phyloP scores from a whole-genome alignment of 2,888 invertebrate genomes.

The Nematopogon swammerdamellus region DNA sequence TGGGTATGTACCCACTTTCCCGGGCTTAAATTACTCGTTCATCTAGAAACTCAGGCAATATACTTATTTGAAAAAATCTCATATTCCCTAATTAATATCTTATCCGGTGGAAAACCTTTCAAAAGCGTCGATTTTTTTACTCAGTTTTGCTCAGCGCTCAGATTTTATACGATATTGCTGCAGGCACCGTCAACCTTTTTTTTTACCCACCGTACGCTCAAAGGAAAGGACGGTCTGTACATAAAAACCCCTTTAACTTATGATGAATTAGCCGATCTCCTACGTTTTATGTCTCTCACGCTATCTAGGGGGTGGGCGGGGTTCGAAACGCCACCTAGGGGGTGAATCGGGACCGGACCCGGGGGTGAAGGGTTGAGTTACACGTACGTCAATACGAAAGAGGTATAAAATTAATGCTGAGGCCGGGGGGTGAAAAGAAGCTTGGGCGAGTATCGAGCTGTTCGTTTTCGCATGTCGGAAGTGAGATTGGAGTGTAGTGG shows the following conservation, averaged over 20 bases:
- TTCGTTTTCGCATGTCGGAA: no score
- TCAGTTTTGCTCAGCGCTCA: slow-evolving; percentile 12
- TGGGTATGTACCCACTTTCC: no score
- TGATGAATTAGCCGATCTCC: slow-evolving; percentile 58
- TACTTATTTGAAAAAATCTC: neutral
- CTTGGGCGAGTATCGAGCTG: no score
- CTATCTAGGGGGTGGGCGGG: slow-evolving; percentile 24
- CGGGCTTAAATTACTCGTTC: no score
- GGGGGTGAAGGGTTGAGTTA: slow-evolving; percentile 13
- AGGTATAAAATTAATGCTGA: neutral
- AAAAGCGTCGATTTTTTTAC: slow-evolving; percentile 27
- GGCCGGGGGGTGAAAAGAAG: no score
- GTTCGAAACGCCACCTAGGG: neutral
- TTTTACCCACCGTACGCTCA: slow-evolving; percentile 32
- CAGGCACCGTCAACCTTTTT: slow-evolving; percentile 38
- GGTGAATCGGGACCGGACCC: slow-evolving; percentile 5
- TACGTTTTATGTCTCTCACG: slow-evolving; percentile 52
- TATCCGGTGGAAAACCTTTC: slow-evolving; percentile 29
- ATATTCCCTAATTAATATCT: slow-evolving; percentile 34
- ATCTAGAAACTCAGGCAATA: no score
- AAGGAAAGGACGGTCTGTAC: slow-evolving; percentile 25
- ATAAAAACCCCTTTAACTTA: slow-evolving; percentile 58
- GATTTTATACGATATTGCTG: slow-evolving; percentile 18
- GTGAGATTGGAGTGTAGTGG: no score
- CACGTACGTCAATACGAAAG: slow-evolving; percentile 40